phyloP scores from a whole-genome alignment of 1,140 invertebrate species.

The Helicoverpa armigera region DNA sequence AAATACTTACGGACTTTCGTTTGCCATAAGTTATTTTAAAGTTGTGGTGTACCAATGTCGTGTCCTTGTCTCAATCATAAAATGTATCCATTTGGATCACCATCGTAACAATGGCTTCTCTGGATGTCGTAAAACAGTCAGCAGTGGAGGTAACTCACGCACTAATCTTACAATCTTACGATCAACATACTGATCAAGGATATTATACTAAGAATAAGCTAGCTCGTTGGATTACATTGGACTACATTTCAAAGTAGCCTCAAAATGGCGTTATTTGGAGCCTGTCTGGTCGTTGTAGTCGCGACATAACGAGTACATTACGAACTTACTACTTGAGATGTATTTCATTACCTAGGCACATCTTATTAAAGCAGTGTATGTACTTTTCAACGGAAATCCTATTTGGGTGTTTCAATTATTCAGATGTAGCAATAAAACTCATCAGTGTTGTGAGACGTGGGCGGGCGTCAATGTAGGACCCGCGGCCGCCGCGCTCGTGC shows the following conservation, averaged over 20 bases:
- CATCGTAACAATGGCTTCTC: neutral
- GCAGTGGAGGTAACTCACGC: neutral
- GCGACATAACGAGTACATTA: too few relatives aligned
- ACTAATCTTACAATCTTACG: neutral
- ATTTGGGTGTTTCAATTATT: constrained; percentile 29
- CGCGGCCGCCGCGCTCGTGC: neutral
- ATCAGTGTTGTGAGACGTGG: constrained; percentile 28
- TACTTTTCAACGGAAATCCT: constrained; percentile 24
- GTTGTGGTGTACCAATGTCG: neutral
- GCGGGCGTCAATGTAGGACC: constrained; percentile 24
- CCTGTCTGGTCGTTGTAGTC: too few relatives aligned
- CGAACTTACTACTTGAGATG: too few relatives aligned
- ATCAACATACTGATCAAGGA: neutral
- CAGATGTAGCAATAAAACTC: constrained; percentile 30
- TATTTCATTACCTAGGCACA: too few relatives aligned
- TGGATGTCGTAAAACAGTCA: neutral
- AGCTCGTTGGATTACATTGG: neutral
- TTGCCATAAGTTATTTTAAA: neutral
- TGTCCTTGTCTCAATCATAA: neutral
- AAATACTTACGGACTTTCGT: too few relatives aligned
- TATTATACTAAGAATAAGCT: neutral
- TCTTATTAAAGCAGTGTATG: neutral
- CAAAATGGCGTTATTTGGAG: too few relatives aligned
- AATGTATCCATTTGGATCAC: neutral
- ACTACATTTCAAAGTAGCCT: neutral